Conservation (phyloP, 2,888 invertebrate species). For the Gisinianus flammeolus region DNA sequence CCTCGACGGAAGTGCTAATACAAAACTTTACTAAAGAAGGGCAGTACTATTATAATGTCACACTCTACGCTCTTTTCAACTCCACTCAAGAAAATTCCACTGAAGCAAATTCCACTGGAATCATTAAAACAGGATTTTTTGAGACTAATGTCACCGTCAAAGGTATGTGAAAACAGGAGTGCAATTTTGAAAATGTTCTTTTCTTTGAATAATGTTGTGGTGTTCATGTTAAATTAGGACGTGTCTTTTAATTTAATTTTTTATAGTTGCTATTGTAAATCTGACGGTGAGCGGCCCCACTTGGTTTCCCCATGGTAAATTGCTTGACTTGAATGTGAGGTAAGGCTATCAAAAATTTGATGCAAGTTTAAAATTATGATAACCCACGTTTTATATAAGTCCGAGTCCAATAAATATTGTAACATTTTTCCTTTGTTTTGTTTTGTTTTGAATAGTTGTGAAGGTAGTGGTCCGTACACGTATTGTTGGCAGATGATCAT, state of each 20-base stretch:
- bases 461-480: constrained; percentile 75
- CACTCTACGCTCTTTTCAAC: constrained; percentile 47
- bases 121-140: constrained; percentile 72
- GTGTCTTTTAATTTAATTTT: not conserved
- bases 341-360: too few species aligned
- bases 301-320: constrained; percentile 83
- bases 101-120: constrained; percentile 22
- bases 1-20: constrained; percentile 44
- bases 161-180: constrained; percentile 66
- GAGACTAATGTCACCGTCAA: constrained; percentile 70
- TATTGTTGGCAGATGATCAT: constrained; percentile 68
- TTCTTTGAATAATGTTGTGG: too few species aligned
- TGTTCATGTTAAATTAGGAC: not conserved
- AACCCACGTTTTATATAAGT: not conserved
- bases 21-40: constrained; percentile 51
- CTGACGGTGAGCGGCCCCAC: constrained; percentile 76
- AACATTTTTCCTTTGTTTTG: not conserved
- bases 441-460: constrained; percentile 64
- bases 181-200: too few species aligned
- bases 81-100: not conserved
- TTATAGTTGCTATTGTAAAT: constrained; percentile 74
- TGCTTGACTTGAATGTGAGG: constrained; percentile 69
- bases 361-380: not conserved
- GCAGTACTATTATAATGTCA: constrained; percentile 44
- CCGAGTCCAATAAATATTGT: too few species aligned